A percentile compares a stretch with the other conserved stretches of the same genome.
These are phyloP conservation scores for Serilophus lunatus DNA, from an alignment of 2,113 vertebrate species.

Conservation along the genomic window DNA sequence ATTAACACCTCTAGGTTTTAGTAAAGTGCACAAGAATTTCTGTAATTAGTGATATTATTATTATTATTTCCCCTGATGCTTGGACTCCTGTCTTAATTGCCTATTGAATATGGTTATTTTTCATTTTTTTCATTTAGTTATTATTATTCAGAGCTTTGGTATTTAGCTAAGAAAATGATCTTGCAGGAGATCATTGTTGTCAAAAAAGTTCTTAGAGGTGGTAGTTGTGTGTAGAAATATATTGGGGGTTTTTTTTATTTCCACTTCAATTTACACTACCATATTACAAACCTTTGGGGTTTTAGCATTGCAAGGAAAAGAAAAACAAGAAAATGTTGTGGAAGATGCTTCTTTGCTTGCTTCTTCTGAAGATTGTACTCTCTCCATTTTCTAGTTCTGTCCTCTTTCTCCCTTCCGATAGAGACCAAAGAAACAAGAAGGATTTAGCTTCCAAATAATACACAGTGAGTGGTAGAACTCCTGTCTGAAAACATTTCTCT, in stretches of 20 bases:
- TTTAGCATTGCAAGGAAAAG: not conserved
- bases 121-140: not conserved
- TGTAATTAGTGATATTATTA: not conserved
- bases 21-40: not conserved
- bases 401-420: not conserved
- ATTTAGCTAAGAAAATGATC: not conserved
- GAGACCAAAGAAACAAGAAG: not conserved
- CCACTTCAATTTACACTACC: not conserved
- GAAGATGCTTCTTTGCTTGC: not conserved
- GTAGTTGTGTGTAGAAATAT: accelerated
- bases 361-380: not conserved
- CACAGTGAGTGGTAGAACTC: not conserved
- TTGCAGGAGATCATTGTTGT: not conserved
- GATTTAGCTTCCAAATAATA: not conserved
- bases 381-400: not conserved
- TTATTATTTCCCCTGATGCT: not conserved
- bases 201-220: accelerated
- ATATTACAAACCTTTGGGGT: not conserved
- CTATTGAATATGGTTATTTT: not conserved
- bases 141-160: not conserved
- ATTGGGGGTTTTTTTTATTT: not conserved
- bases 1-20: not conserved
- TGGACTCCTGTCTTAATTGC: not conserved
- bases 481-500: not conserved
- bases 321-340: not conserved